Evolutionary conservation across 64 coral and sea anemone genomes (phyloP).

Genomic region (Acropora yongei): DNA sequence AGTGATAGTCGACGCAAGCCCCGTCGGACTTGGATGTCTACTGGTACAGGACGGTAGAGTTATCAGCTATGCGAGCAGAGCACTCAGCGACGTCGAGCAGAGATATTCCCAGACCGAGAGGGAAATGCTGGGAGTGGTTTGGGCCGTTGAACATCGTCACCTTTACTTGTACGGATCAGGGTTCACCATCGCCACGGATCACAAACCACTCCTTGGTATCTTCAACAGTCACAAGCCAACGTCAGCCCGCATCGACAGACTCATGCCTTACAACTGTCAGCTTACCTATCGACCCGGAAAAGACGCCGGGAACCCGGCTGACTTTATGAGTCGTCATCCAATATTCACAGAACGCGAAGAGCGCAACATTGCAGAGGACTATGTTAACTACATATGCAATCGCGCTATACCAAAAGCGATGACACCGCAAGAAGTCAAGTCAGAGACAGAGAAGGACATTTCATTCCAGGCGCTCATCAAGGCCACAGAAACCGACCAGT

Average conservation of each 20-base stretch:
- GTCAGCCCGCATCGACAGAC: slow-evolving; percentile 31
- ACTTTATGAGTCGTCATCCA: slow-evolving; percentile 51
- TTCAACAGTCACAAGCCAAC: slow-evolving; percentile 66
- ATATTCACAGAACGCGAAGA: background rate
- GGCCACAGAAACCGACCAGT: slow-evolving; percentile 34
- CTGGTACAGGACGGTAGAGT: slow-evolving; percentile 61
- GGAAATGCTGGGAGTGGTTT: slow-evolving; percentile 71
- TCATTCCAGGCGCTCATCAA: slow-evolving; percentile 12
- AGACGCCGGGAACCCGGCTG: slow-evolving; percentile 41
- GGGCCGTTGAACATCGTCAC: background rate
- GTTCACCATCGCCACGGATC: slow-evolving; percentile 61
- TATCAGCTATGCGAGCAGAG: slow-evolving; percentile 76
- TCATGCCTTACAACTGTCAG: slow-evolving; percentile 54
- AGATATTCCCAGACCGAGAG: slow-evolving; percentile 76
- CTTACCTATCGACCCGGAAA: slow-evolving; percentile 38
- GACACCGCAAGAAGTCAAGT: slow-evolving; percentile 50
- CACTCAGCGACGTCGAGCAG: slow-evolving; percentile 70
- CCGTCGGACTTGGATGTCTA: no score
- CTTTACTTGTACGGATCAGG: slow-evolving; percentile 41
- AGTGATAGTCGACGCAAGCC: no score
- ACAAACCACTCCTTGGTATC: slow-evolving; percentile 68
- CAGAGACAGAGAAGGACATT: background rate
- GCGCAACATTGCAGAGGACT: slow-evolving; percentile 45
- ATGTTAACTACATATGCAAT: slow-evolving; percentile 53
- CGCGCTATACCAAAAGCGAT: slow-evolving; percentile 59